Evolutionary conservation across 2,113 vertebrate genomes (phyloP), one percentile per base, ranked within the genome.

Genomic region (Elephas maximus): DNA sequence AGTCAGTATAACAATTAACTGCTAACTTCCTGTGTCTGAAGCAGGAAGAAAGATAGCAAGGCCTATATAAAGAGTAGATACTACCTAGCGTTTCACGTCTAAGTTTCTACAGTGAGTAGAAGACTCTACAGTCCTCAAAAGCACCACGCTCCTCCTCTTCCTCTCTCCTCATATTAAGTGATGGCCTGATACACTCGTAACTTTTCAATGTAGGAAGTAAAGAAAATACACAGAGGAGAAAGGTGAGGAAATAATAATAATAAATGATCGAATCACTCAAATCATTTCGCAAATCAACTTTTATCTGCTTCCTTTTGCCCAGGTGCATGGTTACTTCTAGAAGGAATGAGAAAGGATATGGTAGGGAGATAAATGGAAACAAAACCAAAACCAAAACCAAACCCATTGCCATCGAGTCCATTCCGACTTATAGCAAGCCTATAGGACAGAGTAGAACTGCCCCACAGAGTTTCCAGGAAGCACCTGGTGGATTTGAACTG

Each of bases 151-250:
- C 53, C 21, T 53, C 48, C 4, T 57, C 30, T 88, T 65, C 15
- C 48, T 73, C 41, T 79, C 2, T 8, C 33, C 51, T 86, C 20
- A n/a, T 20, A 33, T 62, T 37, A 62, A 44, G 21, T 74, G 48
- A 81, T 37, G 12, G 41, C 57, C n/a, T 76, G 44, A 87, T 14
- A 5, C 23, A 74, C 74, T 86, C 53, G 33, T 44, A 81, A 84
- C 23, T 93, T 86, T 94, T 90, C 48, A 45, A 28, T 10, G n/a
- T 69, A 62, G 37, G 65, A 91, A 91, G 28, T 6, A 96, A 95
- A 91, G 45, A 63, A 80, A 79, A 89, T 5, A 65, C 10, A 67
- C 5, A 63, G 26, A 65, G 53, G 79, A 82, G 24, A 94, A 41
- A 90, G 4, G 18, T 48, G 12, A 90, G 20, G n/a, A 67, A 95